These are phyloP conservation scores for Macropodus opercularis DNA, from an alignment of 2,797 vertebrate genomes.

Conservation along the genomic window DNA sequence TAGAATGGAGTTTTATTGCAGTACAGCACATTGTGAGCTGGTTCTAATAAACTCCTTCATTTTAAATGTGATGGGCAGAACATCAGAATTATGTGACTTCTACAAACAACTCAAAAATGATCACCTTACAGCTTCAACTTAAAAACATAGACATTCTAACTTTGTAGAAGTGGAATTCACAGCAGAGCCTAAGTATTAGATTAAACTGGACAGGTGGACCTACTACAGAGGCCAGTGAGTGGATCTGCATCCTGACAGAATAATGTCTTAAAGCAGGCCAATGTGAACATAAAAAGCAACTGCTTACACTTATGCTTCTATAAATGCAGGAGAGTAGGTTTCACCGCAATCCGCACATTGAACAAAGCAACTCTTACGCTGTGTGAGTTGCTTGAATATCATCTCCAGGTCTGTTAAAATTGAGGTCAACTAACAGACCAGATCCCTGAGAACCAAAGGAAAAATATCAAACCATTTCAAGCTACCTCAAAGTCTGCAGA, in stretches of 20 bases:
- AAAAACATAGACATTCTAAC: too few relatives aligned
- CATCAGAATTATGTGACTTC: too few relatives aligned
- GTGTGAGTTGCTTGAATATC: neutral
- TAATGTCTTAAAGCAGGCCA: neutral
- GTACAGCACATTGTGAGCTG: too few relatives aligned
- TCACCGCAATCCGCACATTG: neutral
- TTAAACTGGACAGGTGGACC: too few relatives aligned
- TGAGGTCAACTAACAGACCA: neutral
- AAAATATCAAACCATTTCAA: neutral
- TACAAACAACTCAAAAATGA: too few relatives aligned
- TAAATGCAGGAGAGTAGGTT: neutral
- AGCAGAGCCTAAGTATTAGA: too few relatives aligned
- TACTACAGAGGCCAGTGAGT: too few relatives aligned
- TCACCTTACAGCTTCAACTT: too few relatives aligned
- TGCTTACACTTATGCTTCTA: neutral
- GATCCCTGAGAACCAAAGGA: conserved; percentile 26
- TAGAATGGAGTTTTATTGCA: too few relatives aligned
- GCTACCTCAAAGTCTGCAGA: conserved; percentile 29
- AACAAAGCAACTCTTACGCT: neutral
- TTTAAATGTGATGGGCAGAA: too few relatives aligned
- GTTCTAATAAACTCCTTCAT: too few relatives aligned
- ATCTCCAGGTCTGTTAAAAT: conserved; percentile 16
- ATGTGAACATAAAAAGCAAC: neutral
- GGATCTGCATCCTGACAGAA: neutral
- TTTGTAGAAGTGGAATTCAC: too few relatives aligned